Evolutionary conservation across 2,888 invertebrate species (phyloP), one percentile per base, ranked within the genome.

Genomic region (Meloe dianella): DNA sequence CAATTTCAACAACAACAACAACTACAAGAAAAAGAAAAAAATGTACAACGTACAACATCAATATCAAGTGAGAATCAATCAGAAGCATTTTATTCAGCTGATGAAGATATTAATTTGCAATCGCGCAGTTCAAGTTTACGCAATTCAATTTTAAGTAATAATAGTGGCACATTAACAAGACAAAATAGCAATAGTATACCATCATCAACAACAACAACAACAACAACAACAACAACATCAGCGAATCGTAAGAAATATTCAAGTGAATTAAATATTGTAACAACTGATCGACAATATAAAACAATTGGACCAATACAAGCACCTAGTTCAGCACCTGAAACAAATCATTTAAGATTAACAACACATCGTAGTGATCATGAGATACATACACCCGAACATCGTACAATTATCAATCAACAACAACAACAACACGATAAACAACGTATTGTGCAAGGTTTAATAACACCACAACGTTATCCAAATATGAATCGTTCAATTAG

Each of bases 11-110:
- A 32, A 32, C 32, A 32, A 35, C 35, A 35, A 35, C 85, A 86
- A 35, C 87, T 88, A 75, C 89, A 90, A 47, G 20, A 47, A 47
- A 3, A 20, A 1, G 41, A 41, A 10, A 83, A 85, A 84, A 74
- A 61, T 82, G 91, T 91, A 0, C 93, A 94, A 82, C 86, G 95
- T 75, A 94, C 95, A 0, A 91, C 93, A 79, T 95, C 95, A 0
- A 90, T 95, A 80, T 93, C 93, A 1, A 94, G 94, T 68, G 95
- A 95, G 82, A 95, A 95, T 82, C 94, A 93, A 76, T 94, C 94
- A 0, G 96, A 96, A 83, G 92, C 93, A 61, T 97, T 96, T 84
- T 96, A 94, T 81, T 96, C 96, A 0, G 96, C 96, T 0, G 96
- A 96, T 79, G 96, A 97, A 84, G 96, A 96, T 75, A 88, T 92